Percentiles rank a stretch among this genome's conserved stretches.
Conservation (phyloP, 2,113 vertebrate species). For the Arizona elegans region DNA sequence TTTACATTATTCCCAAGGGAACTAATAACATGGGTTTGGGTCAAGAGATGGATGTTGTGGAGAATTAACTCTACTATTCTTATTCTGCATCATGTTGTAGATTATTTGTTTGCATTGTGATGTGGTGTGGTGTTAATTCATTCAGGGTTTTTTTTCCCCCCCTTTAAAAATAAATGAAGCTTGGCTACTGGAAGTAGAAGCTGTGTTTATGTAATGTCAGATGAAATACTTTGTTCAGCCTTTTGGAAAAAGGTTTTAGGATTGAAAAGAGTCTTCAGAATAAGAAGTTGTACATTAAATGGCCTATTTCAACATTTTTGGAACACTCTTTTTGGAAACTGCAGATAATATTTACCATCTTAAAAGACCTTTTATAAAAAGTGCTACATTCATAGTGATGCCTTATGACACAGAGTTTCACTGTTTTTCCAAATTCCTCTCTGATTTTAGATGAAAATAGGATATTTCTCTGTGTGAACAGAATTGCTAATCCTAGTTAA, state of each 20-base stretch:
- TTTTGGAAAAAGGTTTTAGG: not conserved
- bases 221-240: not conserved
- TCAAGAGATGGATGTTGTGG: not conserved
- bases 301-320: not conserved
- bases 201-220: not conserved
- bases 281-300: not conserved
- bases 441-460: not conserved
- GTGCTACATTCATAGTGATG: not conserved
- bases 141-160: not conserved
- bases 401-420: not conserved
- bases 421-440: not conserved
- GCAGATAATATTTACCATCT: not conserved
- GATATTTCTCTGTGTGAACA: not conserved
- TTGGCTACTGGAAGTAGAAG: not conserved
- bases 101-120: slow-evolving; percentile 27
- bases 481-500: not conserved
- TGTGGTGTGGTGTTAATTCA: not conserved
- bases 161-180: slow-evolving; percentile 11
- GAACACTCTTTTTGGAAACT: not conserved
- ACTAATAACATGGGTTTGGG: slow-evolving; percentile 3
- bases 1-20: slow-evolving; percentile 52
- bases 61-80: not conserved
- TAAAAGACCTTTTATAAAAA: not conserved
- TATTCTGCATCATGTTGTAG: not conserved
- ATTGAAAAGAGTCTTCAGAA: not conserved